Percentiles rank a stretch among this genome's conserved stretches.
These are phyloP conservation scores for Falcaria lacertinaria DNA, from an alignment of 2,888 invertebrate genomes.

Conservation along the genomic window DNA sequence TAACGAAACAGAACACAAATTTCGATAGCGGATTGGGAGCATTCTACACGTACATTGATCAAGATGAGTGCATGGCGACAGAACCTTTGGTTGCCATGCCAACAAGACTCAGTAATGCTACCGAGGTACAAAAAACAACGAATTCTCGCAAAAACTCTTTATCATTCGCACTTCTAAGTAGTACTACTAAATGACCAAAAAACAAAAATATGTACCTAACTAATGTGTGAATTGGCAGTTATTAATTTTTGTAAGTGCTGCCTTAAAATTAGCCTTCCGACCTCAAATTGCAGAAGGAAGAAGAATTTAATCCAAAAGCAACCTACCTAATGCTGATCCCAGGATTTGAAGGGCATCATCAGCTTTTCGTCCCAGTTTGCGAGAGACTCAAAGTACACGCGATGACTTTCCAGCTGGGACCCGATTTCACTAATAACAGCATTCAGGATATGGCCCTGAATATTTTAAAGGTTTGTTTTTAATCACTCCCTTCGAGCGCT, in stretches of 20 bases:
- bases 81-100: conserved; percentile 27
- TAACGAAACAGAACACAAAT: conserved; percentile 10
- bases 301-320: conserved; percentile 20
- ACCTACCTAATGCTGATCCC: conserved; percentile 27
- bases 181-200: too few species aligned
- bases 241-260: neutral
- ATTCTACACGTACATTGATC: conserved; percentile 28
- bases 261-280: neutral
- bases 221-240: too few species aligned
- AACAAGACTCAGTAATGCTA: conserved; percentile 19
- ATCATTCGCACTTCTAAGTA: too few species aligned
- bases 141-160: too few species aligned
- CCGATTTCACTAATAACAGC: conserved; percentile 17
- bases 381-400: conserved; percentile 24
- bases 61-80: conserved; percentile 29
- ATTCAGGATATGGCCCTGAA: conserved; percentile 19
- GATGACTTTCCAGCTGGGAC: conserved; percentile 23
- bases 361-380: conserved; percentile 18
- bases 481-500: too few species aligned
- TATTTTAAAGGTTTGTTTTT: conserved; percentile 18
- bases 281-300: conserved; percentile 17
- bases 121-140: conserved; percentile 17
- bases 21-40: conserved; percentile 25
- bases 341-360: conserved; percentile 31
- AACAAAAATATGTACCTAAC: too few species aligned